Base-by-base conservation (phyloP, 2,113 vertebrate species). In the Albula goreensis region DNA sequence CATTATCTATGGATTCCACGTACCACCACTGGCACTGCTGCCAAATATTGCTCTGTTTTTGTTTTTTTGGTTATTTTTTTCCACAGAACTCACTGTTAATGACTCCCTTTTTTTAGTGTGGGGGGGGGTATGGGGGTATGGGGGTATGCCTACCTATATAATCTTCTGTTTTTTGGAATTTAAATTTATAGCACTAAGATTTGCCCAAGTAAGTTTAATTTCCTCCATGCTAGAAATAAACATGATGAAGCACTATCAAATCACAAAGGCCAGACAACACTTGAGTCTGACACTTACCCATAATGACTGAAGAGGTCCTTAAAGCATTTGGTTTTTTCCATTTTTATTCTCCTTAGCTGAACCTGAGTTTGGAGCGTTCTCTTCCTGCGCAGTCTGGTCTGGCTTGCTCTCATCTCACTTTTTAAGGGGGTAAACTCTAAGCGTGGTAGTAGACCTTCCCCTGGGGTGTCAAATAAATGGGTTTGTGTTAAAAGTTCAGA, bases 391-490 rank as follows among this genome's bases (percentile, higher is more conserved):
- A 80, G 51, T 48, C 53, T 63, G 19, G 19, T n/a, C 31, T 50
- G 78, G 56, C 49, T 80, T 81, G 56, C 57, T 70, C 78, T 81
- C 84, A 31, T 5, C 53, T 56, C 53, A 56, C 7, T 56, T 56
- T 31, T 74, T 74, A n/a, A 66, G 22, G 19, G 84, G 48, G 56
- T 63, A 81, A 80, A 81, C 31, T n/a, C 31, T 80, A 66, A 41
- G 49, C 66, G 48, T 3, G 7, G 48, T 49, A 49, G 56, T 15
- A 10, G 13, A 51, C 51, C 41, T 41, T 52, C 85, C 57, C 31
- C n/a, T 12, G 12, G 91, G 81, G 86, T 87, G 50, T 83, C 78
- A 85, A 66, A 84, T 60, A 80, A 70, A 88, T 60, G 81, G 78
- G 85, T 81, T 80, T 85, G 84, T 19, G 77, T 83, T 78, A 63